Base-by-base conservation (phyloP, 2,797 vertebrate genomes). In the Alosa sapidissima region DNA sequence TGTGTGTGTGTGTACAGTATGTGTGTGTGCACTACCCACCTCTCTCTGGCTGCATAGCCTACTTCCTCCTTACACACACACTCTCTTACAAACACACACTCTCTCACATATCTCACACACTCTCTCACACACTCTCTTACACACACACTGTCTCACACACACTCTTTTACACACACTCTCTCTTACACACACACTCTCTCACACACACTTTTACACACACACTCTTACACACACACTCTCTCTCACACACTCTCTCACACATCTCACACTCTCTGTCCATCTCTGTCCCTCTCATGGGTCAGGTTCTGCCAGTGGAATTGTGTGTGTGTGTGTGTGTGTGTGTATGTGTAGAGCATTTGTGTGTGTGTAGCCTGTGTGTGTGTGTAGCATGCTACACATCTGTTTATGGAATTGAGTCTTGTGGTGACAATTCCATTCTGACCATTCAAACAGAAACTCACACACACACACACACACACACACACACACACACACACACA, bases 401-500 rank as follows among this genome's bases (percentile, higher is more conserved):
- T 28, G 28, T 28, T 28, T 28, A 28, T 28, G 28, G 28, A 28
- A 28, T 28, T 28, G 28, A 28, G 28, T 28, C 28, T 28, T 28
- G 28, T 28, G 28, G 28, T 28, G 28, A 28, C 28, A 28, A 28
- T 28, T 28, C 28, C 28, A 28, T 28, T 28, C 28, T 28, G 28
- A 28, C 28, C 28, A 28, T 28, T 28, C 28, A 28, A 28, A 28
- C 28, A 28, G 28, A 28, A 28, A 28, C 75, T 16, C 86, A 28
- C 84, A 55, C 65, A 84, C 83, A 81, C 85, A 78, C 28, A 19
- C 16, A 19, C 16, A 58, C 14, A 16, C 86, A 86, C 88, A 93
- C 92, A 91, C 86, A 94, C 86, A 86, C 89, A n/a, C 84, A 55
- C 65, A 84, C 28, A 49, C 49, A n/a, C 84, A 55, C 65, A 84